Conservation (phyloP, 2,113 vertebrate genomes). For the Lasiurus borealis region DNA sequence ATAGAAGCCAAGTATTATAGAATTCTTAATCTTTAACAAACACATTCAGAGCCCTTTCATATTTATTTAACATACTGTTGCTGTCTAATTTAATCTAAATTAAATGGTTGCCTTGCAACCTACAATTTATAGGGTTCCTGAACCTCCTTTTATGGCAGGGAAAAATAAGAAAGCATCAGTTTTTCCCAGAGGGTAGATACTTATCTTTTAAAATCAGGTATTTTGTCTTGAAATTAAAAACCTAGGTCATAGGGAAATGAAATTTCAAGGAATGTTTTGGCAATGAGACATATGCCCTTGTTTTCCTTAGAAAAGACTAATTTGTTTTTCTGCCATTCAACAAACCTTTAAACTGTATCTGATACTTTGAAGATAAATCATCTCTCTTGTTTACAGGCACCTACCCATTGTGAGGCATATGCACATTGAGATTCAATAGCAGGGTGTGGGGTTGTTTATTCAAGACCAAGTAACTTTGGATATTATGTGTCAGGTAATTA, state of each 20-base stretch:
- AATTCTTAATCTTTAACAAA: slow-evolving; percentile 86
- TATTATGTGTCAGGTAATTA: not conserved
- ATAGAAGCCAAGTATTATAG: slow-evolving; percentile 84
- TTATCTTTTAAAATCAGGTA: slow-evolving; percentile 85
- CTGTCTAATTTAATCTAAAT: slow-evolving; percentile 89
- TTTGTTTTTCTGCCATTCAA: slow-evolving; percentile 73
- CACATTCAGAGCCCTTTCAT: slow-evolving; percentile 79
- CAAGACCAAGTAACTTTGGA: slow-evolving; percentile 84
- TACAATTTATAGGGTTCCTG: slow-evolving; percentile 84
- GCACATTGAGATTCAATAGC: slow-evolving; percentile 75
- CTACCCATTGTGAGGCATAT: slow-evolving; percentile 79
- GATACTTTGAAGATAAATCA: slow-evolving; percentile 77
- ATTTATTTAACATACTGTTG: slow-evolving; percentile 89
- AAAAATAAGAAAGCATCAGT: slow-evolving; percentile 81
- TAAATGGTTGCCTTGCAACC: slow-evolving; percentile 83
- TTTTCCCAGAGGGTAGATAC: slow-evolving; percentile 81
- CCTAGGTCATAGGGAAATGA: slow-evolving; percentile 79
- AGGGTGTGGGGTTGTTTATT: slow-evolving; percentile 45
- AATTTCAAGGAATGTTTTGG: slow-evolving; percentile 80
- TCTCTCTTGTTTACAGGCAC: slow-evolving; percentile 76
- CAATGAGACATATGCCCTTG: slow-evolving; percentile 62
- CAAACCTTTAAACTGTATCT: slow-evolving; percentile 71
- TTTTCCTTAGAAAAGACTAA: slow-evolving; percentile 73
- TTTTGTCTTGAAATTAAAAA: slow-evolving; percentile 80
- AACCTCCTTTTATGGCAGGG: slow-evolving; percentile 77